Evolutionary conservation across 2,888 invertebrate genomes (phyloP).

Genomic region (Apotomis betuletana): DNA sequence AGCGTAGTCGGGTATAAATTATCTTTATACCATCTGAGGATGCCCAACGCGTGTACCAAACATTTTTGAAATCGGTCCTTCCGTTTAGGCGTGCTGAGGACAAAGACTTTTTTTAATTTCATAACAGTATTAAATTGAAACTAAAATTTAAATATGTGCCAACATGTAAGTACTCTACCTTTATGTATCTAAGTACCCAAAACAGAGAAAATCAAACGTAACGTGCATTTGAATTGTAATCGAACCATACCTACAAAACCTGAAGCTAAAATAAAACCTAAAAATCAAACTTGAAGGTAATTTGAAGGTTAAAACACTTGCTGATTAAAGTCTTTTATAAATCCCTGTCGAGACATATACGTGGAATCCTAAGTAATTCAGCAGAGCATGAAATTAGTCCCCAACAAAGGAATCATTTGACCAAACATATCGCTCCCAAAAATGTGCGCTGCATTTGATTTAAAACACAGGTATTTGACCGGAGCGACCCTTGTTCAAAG

Average conservation of each 20-base stretch:
- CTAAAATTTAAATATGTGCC: too few species aligned
- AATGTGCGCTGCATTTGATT: slow-evolving; percentile 66
- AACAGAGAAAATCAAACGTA: too few species aligned
- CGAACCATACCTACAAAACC: neutral
- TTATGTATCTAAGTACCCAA: too few species aligned
- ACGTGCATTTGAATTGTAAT: neutral
- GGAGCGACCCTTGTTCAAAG: slow-evolving; percentile 55
- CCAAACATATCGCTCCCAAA: slow-evolving; percentile 64
- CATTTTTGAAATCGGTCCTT: too few species aligned
- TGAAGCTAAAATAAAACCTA: neutral
- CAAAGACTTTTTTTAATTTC: too few species aligned
- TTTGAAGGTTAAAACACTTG: slow-evolving; percentile 27
- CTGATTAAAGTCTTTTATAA: slow-evolving; percentile 29
- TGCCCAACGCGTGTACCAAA: too few species aligned
- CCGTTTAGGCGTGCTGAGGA: too few species aligned
- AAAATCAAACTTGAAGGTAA: slow-evolving; percentile 13
- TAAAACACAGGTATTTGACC: slow-evolving; percentile 78
- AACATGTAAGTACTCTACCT: too few species aligned
- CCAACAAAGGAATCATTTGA: slow-evolving; percentile 66
- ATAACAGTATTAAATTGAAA: too few species aligned
- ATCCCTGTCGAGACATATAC: slow-evolving; percentile 50
- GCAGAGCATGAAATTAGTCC: slow-evolving; percentile 63
- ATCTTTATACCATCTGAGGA: too few species aligned
- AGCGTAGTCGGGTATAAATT: too few species aligned
- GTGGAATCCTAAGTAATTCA: slow-evolving; percentile 58